Evolutionary conservation across 2,888 invertebrate species (phyloP).

Genomic region (Ochropleura plecta): DNA sequence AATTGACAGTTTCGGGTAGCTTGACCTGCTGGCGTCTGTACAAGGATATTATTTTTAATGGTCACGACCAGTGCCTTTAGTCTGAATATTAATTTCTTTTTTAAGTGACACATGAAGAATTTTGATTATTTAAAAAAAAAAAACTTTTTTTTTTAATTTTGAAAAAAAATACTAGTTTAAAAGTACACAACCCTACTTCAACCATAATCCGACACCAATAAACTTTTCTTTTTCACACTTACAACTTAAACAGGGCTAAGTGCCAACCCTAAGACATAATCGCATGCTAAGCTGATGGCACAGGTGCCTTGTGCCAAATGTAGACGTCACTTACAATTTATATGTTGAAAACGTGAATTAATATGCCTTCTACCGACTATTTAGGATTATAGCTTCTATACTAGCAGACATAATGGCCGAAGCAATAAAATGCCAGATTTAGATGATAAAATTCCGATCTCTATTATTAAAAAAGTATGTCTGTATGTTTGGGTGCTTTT

Average conservation of each 20-base stretch:
- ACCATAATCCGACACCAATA: constrained; percentile 10
- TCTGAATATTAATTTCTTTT: too few relatives aligned
- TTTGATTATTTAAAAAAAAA: too few relatives aligned
- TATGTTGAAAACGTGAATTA: constrained; percentile 63
- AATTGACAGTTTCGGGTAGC: too few relatives aligned
- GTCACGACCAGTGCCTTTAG: neutral
- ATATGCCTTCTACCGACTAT: constrained; percentile 56
- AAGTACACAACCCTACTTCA: neutral
- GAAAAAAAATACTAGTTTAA: neutral
- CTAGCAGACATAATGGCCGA: constrained; percentile 42
- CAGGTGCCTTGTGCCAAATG: constrained; percentile 66
- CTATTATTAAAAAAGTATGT: constrained; percentile 46
- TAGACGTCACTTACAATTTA: constrained; percentile 64
- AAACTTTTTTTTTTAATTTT: too few relatives aligned
- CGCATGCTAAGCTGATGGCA: constrained; percentile 62
- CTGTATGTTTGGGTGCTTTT: constrained; percentile 46
- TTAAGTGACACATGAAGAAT: too few relatives aligned
- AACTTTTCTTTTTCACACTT: constrained; percentile 22
- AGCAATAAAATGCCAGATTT: constrained; percentile 64
- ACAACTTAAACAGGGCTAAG: constrained; percentile 9
- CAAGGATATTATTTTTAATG: constrained; percentile 6
- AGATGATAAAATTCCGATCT: constrained; percentile 55
- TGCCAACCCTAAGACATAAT: constrained; percentile 62
- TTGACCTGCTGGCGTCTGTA: too few relatives aligned
- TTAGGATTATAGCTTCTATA: constrained; percentile 58